Evolutionary conservation across 2,888 invertebrate species (phyloP).

Genomic region (Platycheirus albimanus): DNA sequence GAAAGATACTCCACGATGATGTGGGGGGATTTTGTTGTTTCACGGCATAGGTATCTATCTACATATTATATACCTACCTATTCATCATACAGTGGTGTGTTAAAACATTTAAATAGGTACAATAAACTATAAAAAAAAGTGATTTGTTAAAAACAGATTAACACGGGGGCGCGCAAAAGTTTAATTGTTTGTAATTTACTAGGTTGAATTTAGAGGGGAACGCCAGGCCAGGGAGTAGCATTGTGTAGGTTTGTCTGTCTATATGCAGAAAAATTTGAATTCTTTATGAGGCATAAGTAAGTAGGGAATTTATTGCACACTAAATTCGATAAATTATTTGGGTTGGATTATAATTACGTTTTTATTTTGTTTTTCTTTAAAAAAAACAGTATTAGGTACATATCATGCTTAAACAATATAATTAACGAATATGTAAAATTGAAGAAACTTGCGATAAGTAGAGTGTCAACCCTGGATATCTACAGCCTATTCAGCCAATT

Average conservation of each 20-base stretch:
- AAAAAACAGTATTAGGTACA: too few species aligned
- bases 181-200: constrained; percentile 74
- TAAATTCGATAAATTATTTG: constrained; percentile 54
- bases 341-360: background rate
- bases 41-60: too few species aligned
- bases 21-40: background rate
- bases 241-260: background rate
- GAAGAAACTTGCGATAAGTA: too few species aligned
- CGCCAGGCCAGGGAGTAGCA: background rate
- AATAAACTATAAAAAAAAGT: constrained; percentile 73
- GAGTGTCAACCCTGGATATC: too few species aligned
- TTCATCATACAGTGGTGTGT: constrained; percentile 69
- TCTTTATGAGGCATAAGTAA: constrained; percentile 70
- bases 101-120: constrained; percentile 74
- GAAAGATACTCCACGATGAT: background rate
- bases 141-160: constrained; percentile 74
- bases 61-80: background rate
- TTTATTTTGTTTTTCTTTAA: too few species aligned
- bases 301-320: constrained; percentile 64
- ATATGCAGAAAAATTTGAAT: constrained; percentile 49
- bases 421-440: too few species aligned
- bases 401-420: too few species aligned
- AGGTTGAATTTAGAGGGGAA: background rate
- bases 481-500: too few species aligned
- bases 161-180: constrained; percentile 70